Conservation (phyloP, 2,113 vertebrate genomes). For the Leptobrachium ailaonicum region DNA sequence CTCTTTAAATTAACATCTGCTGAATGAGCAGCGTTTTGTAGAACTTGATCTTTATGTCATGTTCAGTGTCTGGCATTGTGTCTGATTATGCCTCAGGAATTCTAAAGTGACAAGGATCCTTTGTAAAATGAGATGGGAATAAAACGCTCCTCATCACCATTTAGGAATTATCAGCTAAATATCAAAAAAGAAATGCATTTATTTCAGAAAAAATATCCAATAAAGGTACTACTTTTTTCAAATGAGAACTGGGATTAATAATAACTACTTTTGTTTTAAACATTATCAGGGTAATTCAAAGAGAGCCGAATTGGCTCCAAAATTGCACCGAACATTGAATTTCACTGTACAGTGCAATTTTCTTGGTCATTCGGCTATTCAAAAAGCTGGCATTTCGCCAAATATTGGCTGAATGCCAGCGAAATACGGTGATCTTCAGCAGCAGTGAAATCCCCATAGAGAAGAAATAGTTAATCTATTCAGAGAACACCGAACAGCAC, state of each 20-base stretch:
- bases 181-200: conserved; percentile 48
- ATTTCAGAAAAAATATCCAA: conserved; percentile 10
- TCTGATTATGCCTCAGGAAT: conserved; percentile 66
- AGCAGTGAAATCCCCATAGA: too few species aligned
- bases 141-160: conserved; percentile 56
- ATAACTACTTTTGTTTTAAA: too few species aligned
- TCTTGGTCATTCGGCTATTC: too few species aligned
- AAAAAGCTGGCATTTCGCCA: too few species aligned
- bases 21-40: conserved; percentile 67
- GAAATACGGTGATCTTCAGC: too few species aligned
- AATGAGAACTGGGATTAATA: not conserved
- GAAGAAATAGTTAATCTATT: too few species aligned
- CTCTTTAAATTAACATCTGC: conserved; percentile 73
- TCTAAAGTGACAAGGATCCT: conserved; percentile 63
- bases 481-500: too few species aligned
- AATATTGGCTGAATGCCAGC: too few species aligned
- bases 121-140: conserved; percentile 60
- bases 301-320: too few species aligned
- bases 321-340: too few species aligned
- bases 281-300: too few species aligned
- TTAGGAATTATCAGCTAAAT: conserved; percentile 56
- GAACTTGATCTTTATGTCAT: conserved; percentile 62
- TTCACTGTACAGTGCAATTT: too few species aligned
- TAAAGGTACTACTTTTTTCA: conserved; percentile 1
- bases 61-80: conserved; percentile 62